phyloP scores from a whole-genome alignment of 2,888 invertebrate genomes.

The Andrena dorsata region DNA sequence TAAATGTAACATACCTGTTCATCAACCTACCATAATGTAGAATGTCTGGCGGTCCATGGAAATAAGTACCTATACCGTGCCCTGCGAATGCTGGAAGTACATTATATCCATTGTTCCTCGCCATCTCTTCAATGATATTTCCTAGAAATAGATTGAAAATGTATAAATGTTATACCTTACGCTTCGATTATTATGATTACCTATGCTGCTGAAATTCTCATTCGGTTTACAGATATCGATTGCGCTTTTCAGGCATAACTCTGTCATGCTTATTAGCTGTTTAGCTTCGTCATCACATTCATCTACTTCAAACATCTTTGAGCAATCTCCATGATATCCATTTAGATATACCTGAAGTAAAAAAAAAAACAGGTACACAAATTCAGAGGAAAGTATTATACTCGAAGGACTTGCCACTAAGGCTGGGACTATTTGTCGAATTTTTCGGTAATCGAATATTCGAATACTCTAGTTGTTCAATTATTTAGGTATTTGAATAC shows the following conservation, averaged over 20 bases:
- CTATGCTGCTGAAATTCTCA: constrained; percentile 85
- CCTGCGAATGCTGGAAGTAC: constrained; percentile 94
- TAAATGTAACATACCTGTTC: not conserved
- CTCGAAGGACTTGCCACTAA: not conserved
- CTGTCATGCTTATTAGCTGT: constrained; percentile 89
- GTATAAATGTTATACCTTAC: constrained; percentile 5
- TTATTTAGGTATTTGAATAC: too few species aligned
- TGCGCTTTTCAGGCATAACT: constrained; percentile 89
- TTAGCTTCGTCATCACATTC: constrained; percentile 91
- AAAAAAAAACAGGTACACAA: not conserved
- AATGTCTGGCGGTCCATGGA: constrained; percentile 97
- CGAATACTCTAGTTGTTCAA: too few species aligned
- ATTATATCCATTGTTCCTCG: constrained; percentile 87
- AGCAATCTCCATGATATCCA: constrained; percentile 97
- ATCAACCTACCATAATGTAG: constrained; percentile 90
- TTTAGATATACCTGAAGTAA: constrained; percentile 89
- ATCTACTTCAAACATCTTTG: constrained; percentile 94
- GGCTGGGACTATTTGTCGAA: too few species aligned
- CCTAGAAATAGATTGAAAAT: constrained; percentile 85
- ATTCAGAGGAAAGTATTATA: not conserved
- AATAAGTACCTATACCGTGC: constrained; percentile 96
- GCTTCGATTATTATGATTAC: constrained; percentile 81
- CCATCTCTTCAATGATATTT: constrained; percentile 88
- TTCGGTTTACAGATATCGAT: constrained; percentile 87
- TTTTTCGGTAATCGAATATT: too few species aligned